Evolutionary conservation across 2,113 vertebrate genomes (phyloP), one percentile per base, ranked within the genome.

Genomic region (Tringa solitaria): DNA sequence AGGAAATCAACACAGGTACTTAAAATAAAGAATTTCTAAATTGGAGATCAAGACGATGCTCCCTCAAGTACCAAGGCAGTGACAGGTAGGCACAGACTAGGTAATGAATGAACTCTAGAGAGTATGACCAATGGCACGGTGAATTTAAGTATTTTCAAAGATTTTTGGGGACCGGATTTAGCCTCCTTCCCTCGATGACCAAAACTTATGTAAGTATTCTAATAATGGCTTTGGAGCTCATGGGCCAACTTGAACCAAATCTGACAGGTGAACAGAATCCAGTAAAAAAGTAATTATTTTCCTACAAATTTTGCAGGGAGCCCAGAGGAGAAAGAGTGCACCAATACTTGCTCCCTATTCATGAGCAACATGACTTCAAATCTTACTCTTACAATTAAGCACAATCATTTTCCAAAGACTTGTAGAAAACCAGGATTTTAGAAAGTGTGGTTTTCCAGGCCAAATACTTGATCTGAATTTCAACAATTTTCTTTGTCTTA

Each of bases 331-430:
- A 69, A 14, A 46, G 9, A 33, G 4, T 12, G 2, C 1, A 1
- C 23, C 39, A 3, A 4, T 17, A 41, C 8, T 26, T 32, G 0
- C 43, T 24, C 18, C 41, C 12, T 37, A 1, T 3, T 68, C 30
- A 24, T 1, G 15, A 59, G 26, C 20, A 57, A 70, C 4, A 19
- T 28, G 39, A 84, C n/a, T 32, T 91, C 54, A 64, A 84, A 53
- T 2, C 37, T 30, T 17, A 1, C 33, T 21, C 50, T 86, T 57
- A 17, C 33, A 32, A 41, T 76, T 28, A 28, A 73, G 41, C 27
- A 64, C 15, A 53, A 12, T 11, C 8, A 5, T 81, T 72, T 51
- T 45, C 46, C 56, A 45, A 60, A 75, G 17, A 9, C 32, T 21
- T 83, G 30, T 26, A 39, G 76, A 87, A 61, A 8, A 91, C 48